phyloP scores from a whole-genome alignment of 2,797 vertebrate species.

The Rhabdomys pumilio region DNA sequence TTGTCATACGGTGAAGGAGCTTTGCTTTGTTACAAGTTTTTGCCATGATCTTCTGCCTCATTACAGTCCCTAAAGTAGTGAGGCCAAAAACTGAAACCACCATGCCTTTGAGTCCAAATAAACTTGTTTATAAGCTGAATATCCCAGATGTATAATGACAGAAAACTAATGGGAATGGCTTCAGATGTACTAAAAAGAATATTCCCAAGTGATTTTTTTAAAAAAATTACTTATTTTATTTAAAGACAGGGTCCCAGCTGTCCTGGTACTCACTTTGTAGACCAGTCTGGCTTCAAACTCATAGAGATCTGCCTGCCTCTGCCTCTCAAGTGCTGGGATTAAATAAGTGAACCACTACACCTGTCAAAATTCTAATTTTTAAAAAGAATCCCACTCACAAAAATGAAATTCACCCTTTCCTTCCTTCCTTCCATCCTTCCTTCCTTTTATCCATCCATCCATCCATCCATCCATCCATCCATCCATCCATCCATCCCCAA shows the following conservation, averaged over 20 bases:
- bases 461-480: too few species aligned
- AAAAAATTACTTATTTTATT: background rate
- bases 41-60: background rate
- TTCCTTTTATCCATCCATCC: too few species aligned
- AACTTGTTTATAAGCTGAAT: background rate
- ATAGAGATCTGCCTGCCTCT: background rate
- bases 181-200: background rate
- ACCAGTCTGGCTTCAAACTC: background rate
- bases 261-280: background rate
- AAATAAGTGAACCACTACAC: background rate
- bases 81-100: background rate
- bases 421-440: too few species aligned
- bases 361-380: background rate
- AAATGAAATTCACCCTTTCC: background rate
- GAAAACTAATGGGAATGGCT: background rate
- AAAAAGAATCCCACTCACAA: constrained; percentile 20
- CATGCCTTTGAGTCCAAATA: background rate
- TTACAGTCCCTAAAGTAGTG: background rate
- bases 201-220: background rate
- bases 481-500: background rate
- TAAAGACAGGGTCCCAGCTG: background rate
- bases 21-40: background rate
- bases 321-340: background rate
- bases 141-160: background rate
- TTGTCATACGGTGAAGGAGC: background rate